phyloP scores from a whole-genome alignment of 2,797 vertebrate species.

The Synaphobranchus kaupii region DNA sequence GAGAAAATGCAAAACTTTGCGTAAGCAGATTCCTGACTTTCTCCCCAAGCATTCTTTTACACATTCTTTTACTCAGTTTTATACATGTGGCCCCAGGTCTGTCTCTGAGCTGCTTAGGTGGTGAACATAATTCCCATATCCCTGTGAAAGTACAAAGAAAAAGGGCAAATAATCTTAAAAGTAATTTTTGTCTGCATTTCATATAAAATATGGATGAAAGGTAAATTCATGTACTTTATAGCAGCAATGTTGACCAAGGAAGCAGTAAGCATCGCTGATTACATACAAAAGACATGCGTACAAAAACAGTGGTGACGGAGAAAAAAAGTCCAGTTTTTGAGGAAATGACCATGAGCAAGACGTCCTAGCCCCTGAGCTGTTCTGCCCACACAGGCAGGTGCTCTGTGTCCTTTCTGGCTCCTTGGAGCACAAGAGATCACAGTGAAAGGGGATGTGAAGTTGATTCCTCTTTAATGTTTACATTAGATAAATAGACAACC shows the following conservation, averaged over 20 bases:
- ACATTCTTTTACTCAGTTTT: too few species aligned
- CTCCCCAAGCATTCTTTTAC: too few species aligned
- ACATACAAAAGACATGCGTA: constrained; percentile 21
- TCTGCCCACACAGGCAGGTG: background rate
- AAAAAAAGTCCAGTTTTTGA: constrained; percentile 10
- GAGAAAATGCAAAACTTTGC: too few species aligned
- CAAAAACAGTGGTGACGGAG: background rate
- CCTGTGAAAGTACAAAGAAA: background rate
- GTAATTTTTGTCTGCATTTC: background rate
- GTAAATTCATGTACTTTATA: background rate
- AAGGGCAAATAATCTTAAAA: background rate
- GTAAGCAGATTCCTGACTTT: too few species aligned
- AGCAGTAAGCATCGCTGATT: background rate
- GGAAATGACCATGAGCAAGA: background rate
- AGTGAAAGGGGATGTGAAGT: constrained; percentile 34
- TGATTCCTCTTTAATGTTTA: constrained; percentile 50
- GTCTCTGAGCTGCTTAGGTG: too few species aligned
- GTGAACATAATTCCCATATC: background rate
- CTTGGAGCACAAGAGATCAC: constrained; percentile 43
- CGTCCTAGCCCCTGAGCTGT: background rate
- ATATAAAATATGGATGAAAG: background rate
- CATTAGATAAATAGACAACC: constrained; percentile 38
- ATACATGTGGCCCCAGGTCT: too few species aligned
- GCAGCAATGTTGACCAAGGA: background rate
- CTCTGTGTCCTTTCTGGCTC: constrained; percentile 8